Evolutionary conservation across 2,113 vertebrate species (phyloP).

Genomic region (Uria lomvia): DNA sequence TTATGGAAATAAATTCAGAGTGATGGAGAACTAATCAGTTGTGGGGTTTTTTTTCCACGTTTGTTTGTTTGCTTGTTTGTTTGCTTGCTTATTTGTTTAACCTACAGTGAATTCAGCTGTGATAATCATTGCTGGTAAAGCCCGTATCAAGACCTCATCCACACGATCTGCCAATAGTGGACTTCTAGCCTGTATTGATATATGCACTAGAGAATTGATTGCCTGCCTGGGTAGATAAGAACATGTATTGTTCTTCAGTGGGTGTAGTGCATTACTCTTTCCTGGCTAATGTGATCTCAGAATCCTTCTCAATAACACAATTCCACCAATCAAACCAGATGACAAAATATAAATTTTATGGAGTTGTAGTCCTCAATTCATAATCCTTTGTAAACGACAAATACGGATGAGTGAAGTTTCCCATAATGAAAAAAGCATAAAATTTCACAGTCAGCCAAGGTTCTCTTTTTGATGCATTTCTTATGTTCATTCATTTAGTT

Average conservation of each 20-base stretch:
- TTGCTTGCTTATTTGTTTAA: slow-evolving; percentile 32
- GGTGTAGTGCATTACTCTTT: slow-evolving; percentile 60
- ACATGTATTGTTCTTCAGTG: slow-evolving; percentile 56
- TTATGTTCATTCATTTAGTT: slow-evolving; percentile 18
- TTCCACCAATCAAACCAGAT: slow-evolving; percentile 67
- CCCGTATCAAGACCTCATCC: slow-evolving; percentile 52
- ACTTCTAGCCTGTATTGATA: slow-evolving; percentile 46
- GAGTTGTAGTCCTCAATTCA: slow-evolving; percentile 71
- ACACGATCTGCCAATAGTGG: slow-evolving; percentile 41
- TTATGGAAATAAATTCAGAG: not conserved
- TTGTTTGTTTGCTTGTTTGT: not conserved
- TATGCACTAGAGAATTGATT: slow-evolving; percentile 60
- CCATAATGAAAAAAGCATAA: slow-evolving; percentile 57
- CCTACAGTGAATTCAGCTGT: slow-evolving; percentile 2
- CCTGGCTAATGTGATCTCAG: slow-evolving; percentile 52
- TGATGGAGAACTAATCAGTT: not conserved
- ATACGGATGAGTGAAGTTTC: slow-evolving; percentile 56
- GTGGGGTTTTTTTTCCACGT: not conserved
- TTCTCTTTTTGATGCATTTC: slow-evolving; percentile 43
- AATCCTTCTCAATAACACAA: slow-evolving; percentile 64
- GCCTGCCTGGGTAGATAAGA: slow-evolving; percentile 59
- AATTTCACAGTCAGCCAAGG: slow-evolving; percentile 33
- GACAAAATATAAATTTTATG: slow-evolving; percentile 73
- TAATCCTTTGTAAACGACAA: slow-evolving; percentile 70
- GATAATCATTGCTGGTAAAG: slow-evolving; percentile 19